Conservation (phyloP, 2,888 invertebrate genomes). For the Yponomeuta sedellus region DNA sequence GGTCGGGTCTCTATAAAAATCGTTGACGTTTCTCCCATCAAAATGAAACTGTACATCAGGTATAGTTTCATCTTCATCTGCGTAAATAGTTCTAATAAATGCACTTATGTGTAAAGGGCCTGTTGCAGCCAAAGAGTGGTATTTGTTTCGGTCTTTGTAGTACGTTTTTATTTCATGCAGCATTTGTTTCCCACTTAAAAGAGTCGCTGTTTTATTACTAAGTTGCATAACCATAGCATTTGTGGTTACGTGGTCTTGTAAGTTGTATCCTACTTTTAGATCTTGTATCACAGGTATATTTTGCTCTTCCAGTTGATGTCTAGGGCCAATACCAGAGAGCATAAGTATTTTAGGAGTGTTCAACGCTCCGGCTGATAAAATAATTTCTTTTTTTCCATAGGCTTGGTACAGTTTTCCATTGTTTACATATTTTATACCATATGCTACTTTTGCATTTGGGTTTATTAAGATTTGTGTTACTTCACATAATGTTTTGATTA, state of each 20-base stretch:
- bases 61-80: constrained; percentile 58
- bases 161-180: constrained; percentile 52
- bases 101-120: constrained; percentile 75
- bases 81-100: constrained; percentile 75
- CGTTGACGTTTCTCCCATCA: constrained; percentile 70
- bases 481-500: constrained; percentile 62
- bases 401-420: constrained; percentile 34
- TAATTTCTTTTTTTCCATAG: constrained; percentile 74
- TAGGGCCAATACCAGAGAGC: constrained; percentile 80
- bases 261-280: constrained; percentile 81
- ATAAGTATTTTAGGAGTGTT: constrained; percentile 79
- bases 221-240: constrained; percentile 71
- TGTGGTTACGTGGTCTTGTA: constrained; percentile 82
- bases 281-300: constrained; percentile 75
- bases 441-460: constrained; percentile 34
- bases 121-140: constrained; percentile 68
- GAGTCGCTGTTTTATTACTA: constrained; percentile 67
- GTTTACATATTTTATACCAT: constrained; percentile 43
- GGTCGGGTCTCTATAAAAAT: constrained; percentile 75
- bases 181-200: constrained; percentile 43
- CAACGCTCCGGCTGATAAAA: constrained; percentile 75
- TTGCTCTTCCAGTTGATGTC: constrained; percentile 53
- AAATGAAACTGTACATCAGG: constrained; percentile 82
- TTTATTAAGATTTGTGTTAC: constrained; percentile 77
- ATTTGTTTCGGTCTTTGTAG: constrained; percentile 37